Percentiles rank a stretch among this genome's conserved stretches.
These are phyloP conservation scores for Mirounga angustirostris DNA, from an alignment of 2,113 vertebrate species.

Conservation along the genomic window DNA sequence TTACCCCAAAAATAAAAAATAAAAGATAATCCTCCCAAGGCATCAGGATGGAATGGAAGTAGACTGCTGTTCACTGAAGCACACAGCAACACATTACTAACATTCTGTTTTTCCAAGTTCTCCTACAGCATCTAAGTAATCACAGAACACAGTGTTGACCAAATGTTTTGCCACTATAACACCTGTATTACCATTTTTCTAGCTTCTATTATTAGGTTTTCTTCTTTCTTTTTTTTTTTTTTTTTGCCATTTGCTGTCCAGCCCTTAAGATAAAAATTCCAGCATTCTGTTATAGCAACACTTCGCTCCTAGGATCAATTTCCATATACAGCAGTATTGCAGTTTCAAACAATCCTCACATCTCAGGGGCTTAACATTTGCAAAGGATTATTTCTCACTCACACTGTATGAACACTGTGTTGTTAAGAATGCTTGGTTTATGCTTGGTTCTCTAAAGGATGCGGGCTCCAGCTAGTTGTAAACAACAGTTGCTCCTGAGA, in stretches of 20 bases:
- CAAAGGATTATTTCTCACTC: neutral
- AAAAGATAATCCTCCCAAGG: neutral
- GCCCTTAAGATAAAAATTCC: neutral
- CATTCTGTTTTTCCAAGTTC: neutral
- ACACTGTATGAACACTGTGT: neutral
- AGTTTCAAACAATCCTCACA: neutral
- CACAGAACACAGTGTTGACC: neutral
- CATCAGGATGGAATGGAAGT: neutral
- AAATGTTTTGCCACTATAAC: neutral
- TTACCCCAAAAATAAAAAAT: neutral
- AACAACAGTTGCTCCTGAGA: neutral
- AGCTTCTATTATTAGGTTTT: neutral
- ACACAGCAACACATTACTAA: neutral
- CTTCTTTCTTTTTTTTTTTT: neutral
- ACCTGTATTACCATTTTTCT: neutral
- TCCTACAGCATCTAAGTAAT: neutral
- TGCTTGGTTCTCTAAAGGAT: neutral
- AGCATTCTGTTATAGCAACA: neutral
- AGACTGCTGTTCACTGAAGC: neutral
- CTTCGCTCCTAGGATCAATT: neutral
- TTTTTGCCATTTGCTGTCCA: neutral
- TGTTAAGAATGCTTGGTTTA: neutral
- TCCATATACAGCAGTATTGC: neutral
- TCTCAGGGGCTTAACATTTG: neutral
- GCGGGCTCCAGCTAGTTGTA: neutral